These are phyloP conservation scores for Drosophila punjabiensis DNA, from an alignment of 1,140 invertebrate species.

Conservation along the genomic window DNA sequence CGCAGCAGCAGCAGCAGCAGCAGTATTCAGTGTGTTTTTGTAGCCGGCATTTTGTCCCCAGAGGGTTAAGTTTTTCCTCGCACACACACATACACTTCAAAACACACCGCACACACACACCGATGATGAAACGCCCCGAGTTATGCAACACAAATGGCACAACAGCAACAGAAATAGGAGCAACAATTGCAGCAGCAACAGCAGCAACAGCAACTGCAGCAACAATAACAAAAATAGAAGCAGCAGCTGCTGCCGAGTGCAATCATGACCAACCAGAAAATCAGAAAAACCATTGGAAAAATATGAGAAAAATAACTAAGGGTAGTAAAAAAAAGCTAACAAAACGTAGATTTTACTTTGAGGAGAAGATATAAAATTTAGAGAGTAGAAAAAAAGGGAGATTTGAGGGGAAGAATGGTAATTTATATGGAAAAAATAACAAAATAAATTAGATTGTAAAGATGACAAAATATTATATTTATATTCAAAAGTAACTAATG, in stretches of 20 bases:
- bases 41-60: conserved; percentile 29
- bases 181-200: conserved; percentile 23
- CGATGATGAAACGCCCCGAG: conserved; percentile 39
- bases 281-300: conserved; percentile 25
- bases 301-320: conserved; percentile 6
- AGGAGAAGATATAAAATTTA: not conserved
- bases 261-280: conserved; percentile 39
- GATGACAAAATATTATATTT: not conserved
- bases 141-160: conserved; percentile 42
- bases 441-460: not conserved
- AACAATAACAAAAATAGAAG: conserved; percentile 1
- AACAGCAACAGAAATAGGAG: conserved; percentile 14
- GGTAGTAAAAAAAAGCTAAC: not conserved
- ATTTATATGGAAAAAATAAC: too few relatives aligned
- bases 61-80: conserved; percentile 23
- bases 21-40: conserved; percentile 47
- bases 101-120: not conserved
- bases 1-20: conserved; percentile 6
- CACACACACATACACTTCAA: not conserved
- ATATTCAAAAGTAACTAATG: not conserved
- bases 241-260: conserved; percentile 29
- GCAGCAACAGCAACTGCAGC: not conserved
- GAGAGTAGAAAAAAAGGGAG: not conserved
- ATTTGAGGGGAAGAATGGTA: fast-evolving
- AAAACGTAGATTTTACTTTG: not conserved